These are phyloP conservation scores for Oscheius sp. DNA, from an alignment of 2,888 invertebrate genomes.

Conservation along the genomic window DNA sequence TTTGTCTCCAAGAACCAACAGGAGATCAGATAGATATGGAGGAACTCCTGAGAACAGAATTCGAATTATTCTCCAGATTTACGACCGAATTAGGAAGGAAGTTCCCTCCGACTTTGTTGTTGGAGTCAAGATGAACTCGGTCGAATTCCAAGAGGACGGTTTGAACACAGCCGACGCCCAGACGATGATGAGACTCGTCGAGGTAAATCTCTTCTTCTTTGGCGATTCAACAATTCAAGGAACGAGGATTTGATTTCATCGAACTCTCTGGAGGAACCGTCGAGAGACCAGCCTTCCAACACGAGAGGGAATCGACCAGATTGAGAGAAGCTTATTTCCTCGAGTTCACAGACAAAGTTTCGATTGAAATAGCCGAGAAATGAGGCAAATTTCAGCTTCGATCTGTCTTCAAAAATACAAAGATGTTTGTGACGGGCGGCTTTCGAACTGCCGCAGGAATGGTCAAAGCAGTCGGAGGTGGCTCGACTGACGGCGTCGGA, in stretches of 20 bases:
- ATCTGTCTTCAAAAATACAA: not conserved
- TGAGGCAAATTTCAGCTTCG: not conserved
- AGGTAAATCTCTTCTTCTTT: too few relatives aligned
- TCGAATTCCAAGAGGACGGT: constrained; percentile 57
- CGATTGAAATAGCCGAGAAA: too few relatives aligned
- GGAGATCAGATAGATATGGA: constrained; percentile 58
- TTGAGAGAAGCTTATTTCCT: constrained; percentile 57
- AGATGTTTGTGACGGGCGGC: constrained; percentile 53
- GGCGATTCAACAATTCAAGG: too few relatives aligned
- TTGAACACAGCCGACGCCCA: constrained; percentile 47
- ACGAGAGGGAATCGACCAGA: constrained; percentile 53
- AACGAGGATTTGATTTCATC: constrained; percentile 57
- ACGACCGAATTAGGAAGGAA: constrained; percentile 45
- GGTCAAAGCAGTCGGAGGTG: constrained; percentile 41
- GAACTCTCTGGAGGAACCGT: constrained; percentile 61
- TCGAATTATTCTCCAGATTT: constrained; percentile 56
- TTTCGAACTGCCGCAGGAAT: constrained; percentile 54
- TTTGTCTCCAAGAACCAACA: constrained; percentile 58
- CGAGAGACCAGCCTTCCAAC: constrained; percentile 49
- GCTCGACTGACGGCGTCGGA: constrained; percentile 52
- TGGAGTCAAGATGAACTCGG: constrained; percentile 59
- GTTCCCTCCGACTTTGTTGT: constrained; percentile 46
- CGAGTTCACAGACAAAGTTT: constrained; percentile 54
- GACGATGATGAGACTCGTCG: constrained; percentile 36
- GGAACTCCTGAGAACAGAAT: constrained; percentile 51